A percentile compares a stretch with the other conserved stretches of the same genome.
phyloP scores from a whole-genome alignment of 2,113 vertebrate species.

The Eudyptes chrysolophus region DNA sequence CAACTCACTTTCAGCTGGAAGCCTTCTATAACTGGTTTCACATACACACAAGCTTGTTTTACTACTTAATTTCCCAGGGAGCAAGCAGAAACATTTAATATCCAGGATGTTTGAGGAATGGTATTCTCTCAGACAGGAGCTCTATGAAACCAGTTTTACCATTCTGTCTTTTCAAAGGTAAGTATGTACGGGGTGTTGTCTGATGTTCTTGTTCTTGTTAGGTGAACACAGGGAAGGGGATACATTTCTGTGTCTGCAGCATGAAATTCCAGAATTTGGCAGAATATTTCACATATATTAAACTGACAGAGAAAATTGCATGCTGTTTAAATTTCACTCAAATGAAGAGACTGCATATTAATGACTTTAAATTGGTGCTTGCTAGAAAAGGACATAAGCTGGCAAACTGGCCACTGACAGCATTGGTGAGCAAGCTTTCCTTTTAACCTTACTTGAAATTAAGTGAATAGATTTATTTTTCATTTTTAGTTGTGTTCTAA shows the following conservation, averaged over 20 bases:
- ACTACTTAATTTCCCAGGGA: constrained; percentile 19
- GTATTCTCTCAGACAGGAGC: not conserved
- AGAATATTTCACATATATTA: not conserved
- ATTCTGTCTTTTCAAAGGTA: constrained; percentile 23
- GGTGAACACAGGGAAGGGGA: not conserved
- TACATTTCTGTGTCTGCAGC: not conserved
- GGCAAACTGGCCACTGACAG: not conserved
- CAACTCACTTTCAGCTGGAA: not conserved
- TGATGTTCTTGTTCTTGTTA: not conserved
- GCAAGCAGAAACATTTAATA: constrained; percentile 7
- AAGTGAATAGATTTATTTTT: not conserved
- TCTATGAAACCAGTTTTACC: constrained; percentile 23
- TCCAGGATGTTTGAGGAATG: not conserved
- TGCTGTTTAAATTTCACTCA: not conserved
- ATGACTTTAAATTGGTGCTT: not conserved
- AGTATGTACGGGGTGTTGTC: not conserved
- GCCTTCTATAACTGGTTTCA: not conserved
- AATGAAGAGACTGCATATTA: not conserved
- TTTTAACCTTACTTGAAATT: not conserved
- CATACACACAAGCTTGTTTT: not conserved
- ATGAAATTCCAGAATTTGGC: not conserved
- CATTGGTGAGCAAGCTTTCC: not conserved
- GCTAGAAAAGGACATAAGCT: not conserved
- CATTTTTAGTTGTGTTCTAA: not conserved
- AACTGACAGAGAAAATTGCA: not conserved